Conservation (phyloP, 2,888 invertebrate genomes). For the Amblyteles armatorius region DNA sequence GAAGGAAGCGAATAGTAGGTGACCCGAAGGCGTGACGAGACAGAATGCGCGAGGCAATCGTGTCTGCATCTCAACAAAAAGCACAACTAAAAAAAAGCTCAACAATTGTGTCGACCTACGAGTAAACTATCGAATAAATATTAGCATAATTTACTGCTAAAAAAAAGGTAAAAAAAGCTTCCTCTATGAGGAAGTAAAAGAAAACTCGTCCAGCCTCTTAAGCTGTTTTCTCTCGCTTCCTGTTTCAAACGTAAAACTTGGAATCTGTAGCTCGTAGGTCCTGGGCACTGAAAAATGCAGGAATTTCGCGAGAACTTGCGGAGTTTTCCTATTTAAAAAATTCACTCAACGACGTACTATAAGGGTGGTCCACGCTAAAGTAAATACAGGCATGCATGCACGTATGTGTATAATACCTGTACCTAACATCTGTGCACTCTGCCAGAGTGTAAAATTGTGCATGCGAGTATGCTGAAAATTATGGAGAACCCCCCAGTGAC, state of each 20-base stretch:
- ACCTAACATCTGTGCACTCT: slow-evolving; percentile 14
- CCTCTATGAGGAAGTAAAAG: too few species aligned
- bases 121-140: neutral
- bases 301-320: neutral
- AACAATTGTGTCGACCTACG: neutral
- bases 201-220: neutral
- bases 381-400: neutral
- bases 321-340: neutral
- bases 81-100: neutral
- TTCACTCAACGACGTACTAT: neutral
- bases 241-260: neutral
- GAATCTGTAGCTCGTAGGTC: neutral
- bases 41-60: neutral
- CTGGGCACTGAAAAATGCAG: neutral
- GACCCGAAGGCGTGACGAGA: slow-evolving; percentile 37
- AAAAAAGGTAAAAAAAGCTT: neutral
- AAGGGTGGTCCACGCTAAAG: neutral
- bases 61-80: slow-evolving; percentile 3
- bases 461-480: slow-evolving; percentile 4
- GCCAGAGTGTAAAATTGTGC: neutral
- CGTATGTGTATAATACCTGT: neutral
- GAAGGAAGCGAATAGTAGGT: slow-evolving; percentile 48
- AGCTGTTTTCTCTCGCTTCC: neutral
- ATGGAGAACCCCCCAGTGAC: slow-evolving; percentile 1
- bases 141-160: neutral